A percentile compares a stretch with the other conserved stretches of the same genome.
Evolutionary conservation across 1,140 invertebrate species (phyloP).

Genomic region (Megathymus violae): DNA sequence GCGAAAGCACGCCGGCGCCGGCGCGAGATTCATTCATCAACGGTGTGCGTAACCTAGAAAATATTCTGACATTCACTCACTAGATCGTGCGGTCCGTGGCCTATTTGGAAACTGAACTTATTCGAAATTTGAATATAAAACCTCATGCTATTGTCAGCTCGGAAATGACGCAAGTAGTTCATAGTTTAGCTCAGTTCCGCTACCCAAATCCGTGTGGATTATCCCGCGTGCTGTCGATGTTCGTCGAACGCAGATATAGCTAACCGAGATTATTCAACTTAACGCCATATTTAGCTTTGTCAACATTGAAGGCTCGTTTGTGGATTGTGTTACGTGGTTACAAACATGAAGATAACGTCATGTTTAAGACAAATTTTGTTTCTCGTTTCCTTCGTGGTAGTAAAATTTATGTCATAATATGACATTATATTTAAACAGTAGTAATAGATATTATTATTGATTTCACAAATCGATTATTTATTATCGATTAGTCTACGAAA

Average conservation of each 20-base stretch:
- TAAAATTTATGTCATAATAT: no score
- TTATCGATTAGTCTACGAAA: no score
- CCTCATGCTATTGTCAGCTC: conserved; percentile 30
- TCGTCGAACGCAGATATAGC: conserved; percentile 40
- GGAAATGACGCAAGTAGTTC: conserved; percentile 61
- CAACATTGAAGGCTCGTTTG: conserved; percentile 32
- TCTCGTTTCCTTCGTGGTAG: no score
- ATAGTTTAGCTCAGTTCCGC: conserved; percentile 50
- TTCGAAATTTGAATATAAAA: conserved; percentile 9
- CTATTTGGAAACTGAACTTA: conserved; percentile 12
- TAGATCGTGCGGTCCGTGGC: conserved; percentile 26
- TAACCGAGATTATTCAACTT: conserved; percentile 40
- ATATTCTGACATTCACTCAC: conserved; percentile 39
- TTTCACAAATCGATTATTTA: no score
- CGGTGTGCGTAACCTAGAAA: conserved; percentile 44
- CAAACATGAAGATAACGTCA: background rate
- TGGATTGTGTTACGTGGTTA: background rate
- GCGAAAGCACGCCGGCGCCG: conserved; percentile 29
- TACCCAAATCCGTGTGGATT: conserved; percentile 53
- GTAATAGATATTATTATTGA: no score
- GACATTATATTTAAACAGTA: no score
- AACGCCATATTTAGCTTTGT: conserved; percentile 43
- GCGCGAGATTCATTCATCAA: conserved; percentile 29
- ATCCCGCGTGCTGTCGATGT: conserved; percentile 54
- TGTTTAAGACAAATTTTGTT: background rate